A percentile compares a stretch with the other conserved stretches of the same genome.
Conservation (phyloP, 2,113 vertebrate genomes). For the Caranx ignobilis region DNA sequence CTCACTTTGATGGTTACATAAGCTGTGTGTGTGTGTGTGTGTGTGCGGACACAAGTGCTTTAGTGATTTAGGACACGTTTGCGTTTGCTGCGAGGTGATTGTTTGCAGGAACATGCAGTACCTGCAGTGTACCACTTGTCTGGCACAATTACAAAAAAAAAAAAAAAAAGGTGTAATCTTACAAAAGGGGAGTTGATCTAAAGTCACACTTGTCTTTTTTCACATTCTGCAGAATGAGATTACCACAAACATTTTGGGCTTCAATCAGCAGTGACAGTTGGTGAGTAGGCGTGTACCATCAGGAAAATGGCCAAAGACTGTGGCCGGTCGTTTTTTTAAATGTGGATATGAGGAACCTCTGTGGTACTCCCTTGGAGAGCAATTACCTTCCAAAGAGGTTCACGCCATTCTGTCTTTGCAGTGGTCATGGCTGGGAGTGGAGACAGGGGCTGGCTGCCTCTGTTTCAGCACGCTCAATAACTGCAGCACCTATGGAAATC, state of each 20-base stretch:
- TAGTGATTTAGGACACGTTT: neutral
- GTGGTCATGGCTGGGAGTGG: neutral
- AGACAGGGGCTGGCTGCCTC: conserved; percentile 19
- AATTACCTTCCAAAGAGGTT: conserved; percentile 21
- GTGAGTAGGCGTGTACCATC: conserved; percentile 60
- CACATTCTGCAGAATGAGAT: conserved; percentile 23
- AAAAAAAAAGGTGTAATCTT: neutral
- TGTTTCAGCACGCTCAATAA: conserved; percentile 27
- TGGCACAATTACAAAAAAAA: neutral
- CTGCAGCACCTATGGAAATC: conserved; percentile 16
- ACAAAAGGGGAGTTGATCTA: conserved; percentile 2
- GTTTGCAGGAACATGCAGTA: conserved; percentile 6
- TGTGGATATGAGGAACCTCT: conserved; percentile 36
- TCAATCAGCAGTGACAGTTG: conserved; percentile 60
- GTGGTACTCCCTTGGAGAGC: neutral
- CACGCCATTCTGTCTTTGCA: neutral
- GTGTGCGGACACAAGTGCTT: neutral
- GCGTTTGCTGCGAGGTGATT: neutral
- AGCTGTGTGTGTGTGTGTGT: neutral
- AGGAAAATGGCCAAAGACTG: conserved; percentile 51
- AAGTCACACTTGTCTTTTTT: conserved; percentile 27
- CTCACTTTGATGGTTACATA: neutral
- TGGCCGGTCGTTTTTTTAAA: conserved; percentile 48
- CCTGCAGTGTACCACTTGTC: neutral
- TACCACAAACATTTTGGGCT: conserved; percentile 37